phyloP scores from a whole-genome alignment of 2,113 vertebrate genomes.

The Sminthopsis crassicaudata region DNA sequence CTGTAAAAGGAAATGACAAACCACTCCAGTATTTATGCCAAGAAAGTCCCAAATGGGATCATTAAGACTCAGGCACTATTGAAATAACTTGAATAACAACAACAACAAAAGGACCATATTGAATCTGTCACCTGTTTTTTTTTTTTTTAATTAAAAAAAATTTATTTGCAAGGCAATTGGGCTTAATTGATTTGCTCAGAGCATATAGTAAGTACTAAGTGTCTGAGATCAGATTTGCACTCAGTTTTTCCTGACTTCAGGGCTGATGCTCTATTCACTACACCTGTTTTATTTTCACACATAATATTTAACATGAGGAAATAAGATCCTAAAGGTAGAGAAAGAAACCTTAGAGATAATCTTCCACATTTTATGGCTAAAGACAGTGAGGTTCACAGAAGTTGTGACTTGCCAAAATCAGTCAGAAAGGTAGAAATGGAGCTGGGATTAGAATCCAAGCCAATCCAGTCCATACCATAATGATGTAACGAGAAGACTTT shows the following conservation, averaged over 20 bases:
- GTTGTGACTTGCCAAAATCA: neutral
- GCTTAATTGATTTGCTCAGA: too few relatives aligned
- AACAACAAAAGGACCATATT: neutral
- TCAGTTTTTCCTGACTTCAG: too few relatives aligned
- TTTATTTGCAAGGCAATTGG: too few relatives aligned
- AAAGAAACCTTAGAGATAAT: neutral
- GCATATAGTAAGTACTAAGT: too few relatives aligned
- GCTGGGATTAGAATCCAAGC: neutral
- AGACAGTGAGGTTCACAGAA: neutral
- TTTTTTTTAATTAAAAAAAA: neutral
- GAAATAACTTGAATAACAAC: neutral
- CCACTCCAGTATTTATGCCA: neutral
- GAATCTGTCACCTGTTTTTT: neutral
- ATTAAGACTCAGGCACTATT: neutral
- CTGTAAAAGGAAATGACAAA: neutral
- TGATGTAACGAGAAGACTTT: neutral
- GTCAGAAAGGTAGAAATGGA: neutral
- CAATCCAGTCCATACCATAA: neutral
- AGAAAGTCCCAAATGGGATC: neutral
- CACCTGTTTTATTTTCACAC: neutral
- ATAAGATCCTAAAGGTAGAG: neutral
- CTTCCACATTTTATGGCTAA: neutral
- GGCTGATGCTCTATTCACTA: too few relatives aligned
- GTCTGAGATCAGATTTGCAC: too few relatives aligned
- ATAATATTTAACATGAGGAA: neutral